Base-by-base conservation (phyloP, 2,888 invertebrate genomes). In the Leptogaster cylindrica region DNA sequence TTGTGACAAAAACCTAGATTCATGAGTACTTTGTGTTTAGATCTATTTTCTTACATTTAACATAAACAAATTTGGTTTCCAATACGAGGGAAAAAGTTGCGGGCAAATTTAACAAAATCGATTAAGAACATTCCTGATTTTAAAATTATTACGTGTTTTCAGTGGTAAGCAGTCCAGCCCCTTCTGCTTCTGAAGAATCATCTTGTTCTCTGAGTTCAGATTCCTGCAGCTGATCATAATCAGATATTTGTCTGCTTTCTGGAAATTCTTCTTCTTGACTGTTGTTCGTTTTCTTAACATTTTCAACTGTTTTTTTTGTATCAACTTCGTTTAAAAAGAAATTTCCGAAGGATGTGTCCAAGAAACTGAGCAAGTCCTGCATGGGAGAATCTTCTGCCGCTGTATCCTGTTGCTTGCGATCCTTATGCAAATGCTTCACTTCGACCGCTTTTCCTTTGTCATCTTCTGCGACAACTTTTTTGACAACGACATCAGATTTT, bases 201-300 rank as follows among this genome's bases (percentile, higher is more conserved):
- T n/a, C n/a, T n/a, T n/a, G n/a, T 2, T 72, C 72, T 48, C 74
- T 75, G 28, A 75, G 69, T 27, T 77, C 74, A 28, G 78, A 75
- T 69, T 80, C 79, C 14, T 80, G 79, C 67, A 79, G 73, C 73
- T 80, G 77, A 72, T 80, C 79, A 72, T 80, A 80, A 73, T 80
- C 80, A 70, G 77, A 80, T 58, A 80, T 74, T 69, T 80, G 80
- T 36, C 80, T 75, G 14, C 76, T 76, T 68, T 76, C 77, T 28
- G 68, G 16, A 6, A 31, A 28, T 76, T 77, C 14, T 55, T 76
- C 76, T 18, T 77, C 75, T 65, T 72, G 74, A 8, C 65, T 44
- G 3, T n/a, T 50, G 14, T 50, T 50, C 7, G 61, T 67, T 36
- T 6, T 50, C 25, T 39, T 23, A 25, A 14, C 25, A n/a, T 18